Conservation (phyloP, 2,113 vertebrate species). For the Platycercus adscitus region DNA sequence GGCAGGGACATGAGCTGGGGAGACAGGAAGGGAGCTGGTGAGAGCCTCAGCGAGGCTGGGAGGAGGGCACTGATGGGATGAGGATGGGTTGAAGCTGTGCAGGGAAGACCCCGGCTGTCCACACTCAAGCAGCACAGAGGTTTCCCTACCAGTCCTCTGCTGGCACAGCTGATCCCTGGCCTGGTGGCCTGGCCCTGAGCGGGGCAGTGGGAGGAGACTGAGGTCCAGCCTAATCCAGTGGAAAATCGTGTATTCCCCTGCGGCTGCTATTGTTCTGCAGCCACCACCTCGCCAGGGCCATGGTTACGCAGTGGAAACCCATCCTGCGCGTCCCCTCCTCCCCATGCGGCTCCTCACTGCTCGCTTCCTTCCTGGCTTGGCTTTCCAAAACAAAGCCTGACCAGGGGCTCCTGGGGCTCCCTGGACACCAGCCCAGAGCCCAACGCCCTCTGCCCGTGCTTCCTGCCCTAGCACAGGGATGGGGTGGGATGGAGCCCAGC, state of each 20-base stretch:
- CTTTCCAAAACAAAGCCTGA: constrained; percentile 63
- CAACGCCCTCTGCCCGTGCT: not conserved
- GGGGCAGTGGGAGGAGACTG: not conserved
- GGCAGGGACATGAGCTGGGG: constrained; percentile 65
- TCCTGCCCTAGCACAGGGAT: not conserved
- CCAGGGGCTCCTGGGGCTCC: constrained; percentile 6
- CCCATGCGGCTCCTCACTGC: not conserved
- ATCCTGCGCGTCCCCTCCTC: constrained; percentile 1
- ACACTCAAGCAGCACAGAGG: accelerated
- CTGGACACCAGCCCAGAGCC: constrained; percentile 30
- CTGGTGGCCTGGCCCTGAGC: not conserved
- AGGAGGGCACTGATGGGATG: accelerated
- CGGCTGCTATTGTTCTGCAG: constrained; percentile 15
- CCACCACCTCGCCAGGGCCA: not conserved
- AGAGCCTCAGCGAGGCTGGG: not conserved
- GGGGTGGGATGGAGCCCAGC: not conserved
- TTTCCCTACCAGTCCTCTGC: not conserved
- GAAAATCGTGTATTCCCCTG: constrained; percentile 11
- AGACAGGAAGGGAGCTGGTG: not conserved
- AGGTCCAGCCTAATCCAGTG: not conserved
- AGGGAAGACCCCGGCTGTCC: not conserved
- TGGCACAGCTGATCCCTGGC: accelerated
- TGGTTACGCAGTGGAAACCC: constrained; percentile 2
- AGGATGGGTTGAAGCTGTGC: not conserved
- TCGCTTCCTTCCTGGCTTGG: constrained; percentile 59